Conservation (phyloP, 2,888 invertebrate genomes). For the Scelioninae gen. 2 region DNA sequence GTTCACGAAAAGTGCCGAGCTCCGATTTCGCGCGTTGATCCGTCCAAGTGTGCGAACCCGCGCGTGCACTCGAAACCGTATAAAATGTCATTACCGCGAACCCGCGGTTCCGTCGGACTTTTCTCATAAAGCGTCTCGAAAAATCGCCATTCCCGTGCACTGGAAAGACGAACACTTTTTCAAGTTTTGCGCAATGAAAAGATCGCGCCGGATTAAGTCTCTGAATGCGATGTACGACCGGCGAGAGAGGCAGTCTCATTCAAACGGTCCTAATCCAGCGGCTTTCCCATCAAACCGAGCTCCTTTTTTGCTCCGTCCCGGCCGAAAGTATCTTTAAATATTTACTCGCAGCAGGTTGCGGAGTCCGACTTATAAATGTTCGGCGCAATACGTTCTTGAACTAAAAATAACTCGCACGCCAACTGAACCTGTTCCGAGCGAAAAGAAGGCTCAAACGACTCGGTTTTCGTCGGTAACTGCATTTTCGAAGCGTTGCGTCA, state of each 20-base stretch:
- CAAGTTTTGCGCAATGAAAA: conserved; percentile 25
- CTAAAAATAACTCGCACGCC: conserved; percentile 52
- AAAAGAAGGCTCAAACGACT: conserved; percentile 7
- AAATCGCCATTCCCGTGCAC: conserved; percentile 12
- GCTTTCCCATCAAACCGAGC: conserved; percentile 39
- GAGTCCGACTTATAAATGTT: conserved; percentile 44
- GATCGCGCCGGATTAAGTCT: conserved; percentile 24
- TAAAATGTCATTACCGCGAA: conserved; percentile 9
- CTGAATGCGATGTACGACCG: conserved; percentile 20
- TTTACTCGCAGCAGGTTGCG: conserved; percentile 35
- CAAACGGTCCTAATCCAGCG: conserved; percentile 42
- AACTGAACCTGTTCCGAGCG: conserved; percentile 39
- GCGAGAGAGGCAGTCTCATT: conserved; percentile 17
- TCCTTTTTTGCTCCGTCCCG: conserved; percentile 7
- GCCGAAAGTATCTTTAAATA: conserved; percentile 39
- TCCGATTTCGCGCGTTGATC: conserved; percentile 1
- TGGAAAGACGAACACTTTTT: conserved; percentile 20
- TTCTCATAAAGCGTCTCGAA: conserved; percentile 15
- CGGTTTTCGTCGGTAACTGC: conserved; percentile 23
- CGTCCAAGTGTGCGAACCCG: no score
- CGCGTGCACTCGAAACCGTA: no score
- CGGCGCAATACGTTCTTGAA: conserved; percentile 44
- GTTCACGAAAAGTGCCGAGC: no score
- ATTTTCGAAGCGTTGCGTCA: conserved; percentile 5
- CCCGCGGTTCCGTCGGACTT: conserved; percentile 36